Conservation (phyloP, 2,113 vertebrate genomes). For the Nyctibius bracteatus region DNA sequence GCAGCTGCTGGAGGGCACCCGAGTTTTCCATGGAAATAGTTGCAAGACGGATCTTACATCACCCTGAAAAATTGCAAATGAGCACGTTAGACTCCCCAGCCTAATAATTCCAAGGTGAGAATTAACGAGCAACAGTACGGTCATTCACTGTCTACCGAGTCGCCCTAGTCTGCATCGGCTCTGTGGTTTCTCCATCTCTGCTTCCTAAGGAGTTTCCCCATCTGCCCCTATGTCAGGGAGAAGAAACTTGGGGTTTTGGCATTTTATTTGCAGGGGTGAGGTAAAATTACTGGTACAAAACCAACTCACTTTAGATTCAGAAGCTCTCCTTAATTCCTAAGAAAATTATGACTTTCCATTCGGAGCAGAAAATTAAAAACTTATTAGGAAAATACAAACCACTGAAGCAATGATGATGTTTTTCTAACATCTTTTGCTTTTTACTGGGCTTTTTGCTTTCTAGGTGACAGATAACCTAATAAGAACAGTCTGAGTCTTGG, state of each 20-base stretch:
- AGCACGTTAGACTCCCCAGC: background rate
- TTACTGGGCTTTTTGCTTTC: background rate
- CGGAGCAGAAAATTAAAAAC: background rate
- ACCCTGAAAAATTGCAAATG: background rate
- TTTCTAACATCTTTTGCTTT: background rate
- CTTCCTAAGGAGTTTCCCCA: background rate
- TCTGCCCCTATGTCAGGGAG: background rate
- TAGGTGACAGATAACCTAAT: background rate
- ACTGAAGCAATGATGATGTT: background rate
- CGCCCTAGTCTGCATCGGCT: background rate
- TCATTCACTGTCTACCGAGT: accelerated
- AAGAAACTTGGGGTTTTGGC: background rate
- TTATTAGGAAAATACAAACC: background rate
- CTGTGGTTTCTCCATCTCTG: background rate
- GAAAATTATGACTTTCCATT: background rate
- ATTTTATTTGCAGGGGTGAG: background rate
- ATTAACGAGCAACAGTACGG: background rate
- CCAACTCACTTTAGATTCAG: background rate
- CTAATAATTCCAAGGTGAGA: background rate
- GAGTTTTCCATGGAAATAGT: background rate
- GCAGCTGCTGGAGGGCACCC: background rate
- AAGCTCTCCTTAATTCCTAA: background rate
- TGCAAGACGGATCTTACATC: background rate
- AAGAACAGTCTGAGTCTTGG: background rate
- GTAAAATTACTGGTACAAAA: background rate